Conservation (phyloP, 2,888 invertebrate species). For the Chrysolina haemoptera region DNA sequence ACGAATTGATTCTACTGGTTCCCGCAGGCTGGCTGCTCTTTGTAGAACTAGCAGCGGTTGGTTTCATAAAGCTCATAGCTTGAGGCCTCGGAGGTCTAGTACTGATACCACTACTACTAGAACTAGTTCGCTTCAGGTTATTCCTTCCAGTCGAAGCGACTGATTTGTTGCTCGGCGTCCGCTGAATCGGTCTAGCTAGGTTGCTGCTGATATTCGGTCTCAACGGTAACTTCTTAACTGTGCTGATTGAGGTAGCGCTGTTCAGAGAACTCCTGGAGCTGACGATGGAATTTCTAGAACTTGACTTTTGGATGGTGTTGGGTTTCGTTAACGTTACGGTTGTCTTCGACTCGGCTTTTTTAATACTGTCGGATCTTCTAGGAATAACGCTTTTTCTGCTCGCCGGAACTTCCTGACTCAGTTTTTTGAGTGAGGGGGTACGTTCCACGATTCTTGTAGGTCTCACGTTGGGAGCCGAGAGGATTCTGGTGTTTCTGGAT, state of each 20-base stretch:
- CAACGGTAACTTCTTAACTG: conserved; percentile 80
- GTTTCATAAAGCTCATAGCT: conserved; percentile 83
- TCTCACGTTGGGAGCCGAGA: conserved; percentile 47
- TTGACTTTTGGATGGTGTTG: conserved; percentile 79
- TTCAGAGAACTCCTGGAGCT: conserved; percentile 89
- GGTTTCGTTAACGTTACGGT: conserved; percentile 53
- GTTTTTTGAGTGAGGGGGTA: conserved; percentile 58
- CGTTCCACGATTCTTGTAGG: conserved; percentile 55
- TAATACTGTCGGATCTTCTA: conserved; percentile 66
- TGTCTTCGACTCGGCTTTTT: conserved; percentile 65
- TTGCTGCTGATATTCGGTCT: conserved; percentile 61
- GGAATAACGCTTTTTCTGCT: conserved; percentile 66
- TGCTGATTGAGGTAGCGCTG: conserved; percentile 84
- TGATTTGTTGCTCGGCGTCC: conserved; percentile 55
- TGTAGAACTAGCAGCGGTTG: conserved; percentile 87
- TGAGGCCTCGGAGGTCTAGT: conserved; percentile 65
- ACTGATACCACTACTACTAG: conserved; percentile 56
- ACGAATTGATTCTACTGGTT: conserved; percentile 40
- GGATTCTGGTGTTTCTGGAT: conserved; percentile 54
- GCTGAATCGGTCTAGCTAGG: conserved; percentile 45
- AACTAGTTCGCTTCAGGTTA: conserved; percentile 38
- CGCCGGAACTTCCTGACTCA: conserved; percentile 49
- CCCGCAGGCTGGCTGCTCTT: conserved; percentile 67
- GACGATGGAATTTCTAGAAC: conserved; percentile 84
- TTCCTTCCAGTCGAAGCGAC: conserved; percentile 29